Conservation (phyloP, 2,888 invertebrate genomes). For the Yponomeuta sedellus region DNA sequence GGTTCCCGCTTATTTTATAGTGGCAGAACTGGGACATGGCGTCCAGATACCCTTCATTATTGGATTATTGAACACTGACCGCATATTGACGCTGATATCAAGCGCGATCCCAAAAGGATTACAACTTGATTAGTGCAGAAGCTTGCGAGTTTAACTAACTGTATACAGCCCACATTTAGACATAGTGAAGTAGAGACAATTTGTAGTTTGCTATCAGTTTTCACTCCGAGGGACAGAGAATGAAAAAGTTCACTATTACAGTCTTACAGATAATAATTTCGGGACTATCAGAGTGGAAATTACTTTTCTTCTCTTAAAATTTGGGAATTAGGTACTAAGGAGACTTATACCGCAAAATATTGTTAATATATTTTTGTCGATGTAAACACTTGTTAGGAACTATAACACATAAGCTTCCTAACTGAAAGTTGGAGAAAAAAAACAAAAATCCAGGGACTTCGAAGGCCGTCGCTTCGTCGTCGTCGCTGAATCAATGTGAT, state of each 20-base stretch:
- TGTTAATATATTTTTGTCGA: too few relatives aligned
- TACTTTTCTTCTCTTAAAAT: too few relatives aligned
- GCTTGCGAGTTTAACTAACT: constrained; percentile 25
- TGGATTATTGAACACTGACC: constrained; percentile 64
- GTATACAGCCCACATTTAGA: background rate
- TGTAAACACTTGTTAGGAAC: too few relatives aligned
- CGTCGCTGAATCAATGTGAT: background rate
- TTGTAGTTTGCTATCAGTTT: background rate
- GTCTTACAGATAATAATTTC: too few relatives aligned
- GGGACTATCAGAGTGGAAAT: too few relatives aligned
- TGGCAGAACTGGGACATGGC: constrained; percentile 34
- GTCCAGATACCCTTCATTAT: constrained; percentile 46
- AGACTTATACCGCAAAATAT: too few relatives aligned
- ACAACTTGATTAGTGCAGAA: constrained; percentile 59
- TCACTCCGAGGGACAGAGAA: background rate
- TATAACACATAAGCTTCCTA: background rate
- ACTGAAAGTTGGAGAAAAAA: background rate
- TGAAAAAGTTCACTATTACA: background rate
- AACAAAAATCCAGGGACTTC: too few relatives aligned
- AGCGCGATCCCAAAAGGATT: constrained; percentile 43
- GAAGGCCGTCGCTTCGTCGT: background rate
- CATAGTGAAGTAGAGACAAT: too few relatives aligned
- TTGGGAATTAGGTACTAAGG: too few relatives aligned
- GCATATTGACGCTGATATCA: constrained; percentile 50
- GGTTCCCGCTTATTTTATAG: constrained; percentile 56